Conservation (phyloP, 2,888 invertebrate species). For the Scaptomyza tumidula region DNA sequence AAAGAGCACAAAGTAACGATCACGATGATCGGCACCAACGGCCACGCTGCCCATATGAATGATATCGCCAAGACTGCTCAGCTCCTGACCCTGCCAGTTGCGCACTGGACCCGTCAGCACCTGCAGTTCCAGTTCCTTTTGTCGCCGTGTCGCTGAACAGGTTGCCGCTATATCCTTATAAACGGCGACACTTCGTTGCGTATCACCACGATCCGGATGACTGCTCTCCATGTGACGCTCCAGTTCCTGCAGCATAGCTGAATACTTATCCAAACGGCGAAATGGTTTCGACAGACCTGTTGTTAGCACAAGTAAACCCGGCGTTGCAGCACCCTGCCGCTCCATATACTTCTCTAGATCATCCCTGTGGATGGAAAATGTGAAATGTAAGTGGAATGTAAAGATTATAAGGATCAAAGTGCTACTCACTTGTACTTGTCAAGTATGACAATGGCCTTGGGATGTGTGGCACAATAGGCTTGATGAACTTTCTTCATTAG, state of each 20-base stretch:
- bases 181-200: constrained; percentile 96
- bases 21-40: constrained; percentile 92
- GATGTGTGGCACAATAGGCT: constrained; percentile 96
- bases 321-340: constrained; percentile 92
- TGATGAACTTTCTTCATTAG: constrained; percentile 93
- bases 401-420: not conserved
- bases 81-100: constrained; percentile 96
- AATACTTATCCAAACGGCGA: constrained; percentile 96
- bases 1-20: constrained; percentile 96
- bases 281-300: constrained; percentile 98
- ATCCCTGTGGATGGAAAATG: constrained; percentile 86
- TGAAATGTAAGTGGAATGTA: not conserved
- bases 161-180: constrained; percentile 96
- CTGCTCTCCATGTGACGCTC: constrained; percentile 98
- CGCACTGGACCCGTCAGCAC: constrained; percentile 97
- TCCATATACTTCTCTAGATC: constrained; percentile 95
- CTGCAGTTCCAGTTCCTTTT: constrained; percentile 98
- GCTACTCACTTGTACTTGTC: constrained; percentile 94
- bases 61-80: constrained; percentile 88
- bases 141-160: constrained; percentile 94
- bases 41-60: constrained; percentile 96
- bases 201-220: constrained; percentile 98
- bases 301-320: constrained; percentile 95
- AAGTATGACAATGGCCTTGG: constrained; percentile 95
- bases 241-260: constrained; percentile 96